phyloP scores from a whole-genome alignment of 2,888 invertebrate genomes.

The Uropetala carovei region DNA sequence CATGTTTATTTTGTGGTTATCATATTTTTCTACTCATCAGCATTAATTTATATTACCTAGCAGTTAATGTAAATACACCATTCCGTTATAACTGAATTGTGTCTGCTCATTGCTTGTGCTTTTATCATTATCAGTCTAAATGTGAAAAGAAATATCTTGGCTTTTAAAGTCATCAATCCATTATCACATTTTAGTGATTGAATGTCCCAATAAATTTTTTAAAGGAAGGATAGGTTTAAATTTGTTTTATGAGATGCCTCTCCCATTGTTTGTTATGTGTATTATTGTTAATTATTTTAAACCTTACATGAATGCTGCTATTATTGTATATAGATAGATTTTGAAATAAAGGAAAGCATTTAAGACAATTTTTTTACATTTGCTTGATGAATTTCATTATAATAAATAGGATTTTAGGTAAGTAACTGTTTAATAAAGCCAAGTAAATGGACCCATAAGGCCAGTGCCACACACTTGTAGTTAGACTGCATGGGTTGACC shows the following conservation, averaged over 20 bases:
- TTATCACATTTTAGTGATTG: not conserved
- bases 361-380: too few relatives aligned
- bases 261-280: too few relatives aligned
- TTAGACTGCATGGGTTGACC: too few relatives aligned
- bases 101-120: not conserved
- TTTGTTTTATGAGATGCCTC: too few relatives aligned
- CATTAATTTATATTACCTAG: not conserved
- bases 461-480: too few relatives aligned
- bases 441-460: too few relatives aligned
- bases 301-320: not conserved
- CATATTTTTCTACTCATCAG: not conserved
- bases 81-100: not conserved
- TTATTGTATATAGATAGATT: conserved; percentile 17
- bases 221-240: not conserved
- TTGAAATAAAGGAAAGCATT: conserved; percentile 15
- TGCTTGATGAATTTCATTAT: too few relatives aligned
- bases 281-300: conserved; percentile 9
- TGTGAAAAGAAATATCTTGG: not conserved
- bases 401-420: too few relatives aligned
- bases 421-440: too few relatives aligned
- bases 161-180: not conserved
- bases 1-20: not conserved
- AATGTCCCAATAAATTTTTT: not conserved
- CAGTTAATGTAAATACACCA: conserved; percentile 7
- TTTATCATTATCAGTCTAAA: not conserved